Conservation (phyloP, 2,797 vertebrate species). For the Bryconaethiops microstoma region DNA sequence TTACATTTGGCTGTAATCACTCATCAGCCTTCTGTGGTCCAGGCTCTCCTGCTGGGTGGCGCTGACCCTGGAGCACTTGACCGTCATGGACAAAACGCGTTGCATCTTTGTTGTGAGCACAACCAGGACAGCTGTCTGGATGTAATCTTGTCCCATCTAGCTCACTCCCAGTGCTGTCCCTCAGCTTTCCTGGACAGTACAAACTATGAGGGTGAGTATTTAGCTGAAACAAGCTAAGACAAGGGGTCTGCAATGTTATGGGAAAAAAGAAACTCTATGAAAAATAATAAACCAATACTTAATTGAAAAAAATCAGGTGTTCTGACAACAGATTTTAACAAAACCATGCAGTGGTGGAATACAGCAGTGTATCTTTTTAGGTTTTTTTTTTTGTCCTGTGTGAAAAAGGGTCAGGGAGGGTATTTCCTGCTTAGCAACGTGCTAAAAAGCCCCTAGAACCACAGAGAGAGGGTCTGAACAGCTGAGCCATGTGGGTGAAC, state of each 20-base stretch:
- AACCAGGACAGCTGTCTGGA: constrained; percentile 74
- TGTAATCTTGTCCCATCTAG: constrained; percentile 70
- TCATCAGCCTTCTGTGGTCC: constrained; percentile 75
- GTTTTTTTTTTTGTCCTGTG: too few relatives aligned
- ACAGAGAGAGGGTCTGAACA: constrained; percentile 28
- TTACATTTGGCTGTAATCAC: constrained; percentile 91
- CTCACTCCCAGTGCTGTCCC: constrained; percentile 26
- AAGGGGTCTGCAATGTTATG: not conserved
- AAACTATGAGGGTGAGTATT: constrained; percentile 84
- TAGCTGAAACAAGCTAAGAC: not conserved
- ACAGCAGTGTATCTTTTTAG: too few relatives aligned
- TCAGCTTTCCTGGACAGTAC: constrained; percentile 77
- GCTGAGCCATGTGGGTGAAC: constrained; percentile 16
- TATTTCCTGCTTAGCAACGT: constrained; percentile 56
- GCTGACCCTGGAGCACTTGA: constrained; percentile 83
- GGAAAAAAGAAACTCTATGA: not conserved
- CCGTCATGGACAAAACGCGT: constrained; percentile 84
- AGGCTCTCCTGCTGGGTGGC: constrained; percentile 73
- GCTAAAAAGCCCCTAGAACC: constrained; percentile 56
- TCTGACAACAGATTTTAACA: too few relatives aligned
- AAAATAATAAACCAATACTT: too few relatives aligned
- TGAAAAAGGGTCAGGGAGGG: constrained; percentile 18
- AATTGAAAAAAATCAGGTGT: too few relatives aligned
- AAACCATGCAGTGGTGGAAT: too few relatives aligned
- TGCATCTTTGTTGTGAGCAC: constrained; percentile 89